Conservation (phyloP, 2,113 vertebrate genomes). For the Pogona vitticeps region DNA sequence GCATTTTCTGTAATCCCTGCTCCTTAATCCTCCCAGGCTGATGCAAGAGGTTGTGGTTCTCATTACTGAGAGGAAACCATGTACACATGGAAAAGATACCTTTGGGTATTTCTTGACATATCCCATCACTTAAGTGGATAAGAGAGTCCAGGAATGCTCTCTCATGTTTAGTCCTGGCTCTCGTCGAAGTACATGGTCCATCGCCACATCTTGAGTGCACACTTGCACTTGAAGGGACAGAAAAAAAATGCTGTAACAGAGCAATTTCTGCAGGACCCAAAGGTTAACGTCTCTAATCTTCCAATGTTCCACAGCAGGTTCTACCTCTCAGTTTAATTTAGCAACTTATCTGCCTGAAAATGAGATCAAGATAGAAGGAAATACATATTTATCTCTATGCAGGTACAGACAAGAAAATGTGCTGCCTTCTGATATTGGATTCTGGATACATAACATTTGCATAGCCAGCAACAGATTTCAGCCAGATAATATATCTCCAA, state of each 20-base stretch:
- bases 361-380: conserved; percentile 13
- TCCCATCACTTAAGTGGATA: neutral
- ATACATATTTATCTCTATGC: conserved; percentile 17
- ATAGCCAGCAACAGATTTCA: conserved; percentile 2
- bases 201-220: neutral
- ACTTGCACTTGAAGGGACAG: neutral
- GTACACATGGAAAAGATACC: neutral
- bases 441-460: neutral
- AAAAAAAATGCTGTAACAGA: conserved; percentile 7
- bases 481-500: neutral
- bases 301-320: neutral
- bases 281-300: conserved; percentile 25
- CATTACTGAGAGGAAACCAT: neutral
- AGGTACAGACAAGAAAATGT: conserved; percentile 21
- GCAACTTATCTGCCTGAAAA: conserved; percentile 25
- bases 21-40: neutral
- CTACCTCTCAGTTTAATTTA: conserved; percentile 22
- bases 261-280: conserved; percentile 4
- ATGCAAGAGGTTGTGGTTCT: neutral
- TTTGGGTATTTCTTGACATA: neutral
- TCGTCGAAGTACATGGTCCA: neutral
- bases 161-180: neutral
- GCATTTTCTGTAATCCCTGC: neutral
- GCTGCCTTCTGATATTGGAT: conserved; percentile 7
- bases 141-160: neutral